Evolutionary conservation across 2,888 invertebrate species (phyloP), one percentile per base, ranked within the genome.

Genomic region (Hyles lineata): DNA sequence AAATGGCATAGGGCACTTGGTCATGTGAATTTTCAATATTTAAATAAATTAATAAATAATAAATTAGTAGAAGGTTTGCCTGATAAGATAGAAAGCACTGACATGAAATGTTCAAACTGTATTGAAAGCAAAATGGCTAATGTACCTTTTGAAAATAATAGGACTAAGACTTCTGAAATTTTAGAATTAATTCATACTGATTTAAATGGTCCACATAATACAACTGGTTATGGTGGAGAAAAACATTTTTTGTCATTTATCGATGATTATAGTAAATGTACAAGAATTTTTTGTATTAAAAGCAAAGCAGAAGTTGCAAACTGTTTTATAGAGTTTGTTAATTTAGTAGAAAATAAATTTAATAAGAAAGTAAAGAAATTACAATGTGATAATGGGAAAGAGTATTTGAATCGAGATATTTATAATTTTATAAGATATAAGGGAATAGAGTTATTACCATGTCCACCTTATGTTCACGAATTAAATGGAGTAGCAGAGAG

Each of bases 381-480:
- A n/a, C 73, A 73, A 55, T 81, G 80, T 75, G 80, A 83, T 70
- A 83, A 81, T 72, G 79, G 82, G 0, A 79, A 73, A 50, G 78
- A 82, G 72, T 81, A 82, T 67, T 63, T 81, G 58, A 80, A 81
- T 72, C 70, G 71, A 7, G 76, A 77, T 62, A 72, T 83, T 74
- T 80, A 76, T 76, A 67, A 77, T 62, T 81, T 82, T 72, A 69
- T 73, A 52, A 80, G 72, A 43, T 60, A 81, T 52, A 80, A 80
- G 60, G 82, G 81, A 35, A 82, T 82, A 73, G 58, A 73, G 63
- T 74, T 82, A 71, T 72, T 73, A 73, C 76, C 82, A 59, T 80
- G 81, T 76, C 80, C 82, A 74, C 74, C 82, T 17, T 83, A 81
- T 61, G 77, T 78, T 6, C 81, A 83, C 76, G 79, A 84, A 76